Base-by-base conservation (phyloP, 2,888 invertebrate genomes). In the Timema podura region DNA sequence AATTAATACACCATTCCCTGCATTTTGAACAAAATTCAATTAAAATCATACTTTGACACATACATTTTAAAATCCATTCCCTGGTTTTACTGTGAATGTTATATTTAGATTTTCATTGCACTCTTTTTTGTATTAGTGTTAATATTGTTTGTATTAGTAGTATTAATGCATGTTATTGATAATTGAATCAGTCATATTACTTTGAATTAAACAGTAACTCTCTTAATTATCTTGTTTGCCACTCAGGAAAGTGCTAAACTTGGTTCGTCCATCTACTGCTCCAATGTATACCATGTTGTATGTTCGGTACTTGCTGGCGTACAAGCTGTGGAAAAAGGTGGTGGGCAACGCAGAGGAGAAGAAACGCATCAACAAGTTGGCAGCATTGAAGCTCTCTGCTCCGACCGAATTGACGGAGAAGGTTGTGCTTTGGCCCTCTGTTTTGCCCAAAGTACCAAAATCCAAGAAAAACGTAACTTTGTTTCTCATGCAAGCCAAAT, bases 181-280 rank as follows among this genome's bases (percentile, higher is more conserved):
- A n/a, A n/a, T n/a, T n/a, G n/a, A n/a, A n/a, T n/a, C n/a, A n/a
- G n/a, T n/a, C n/a, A n/a, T n/a, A n/a, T n/a, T n/a, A n/a, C n/a
- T n/a, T n/a, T n/a, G n/a, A n/a, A n/a, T n/a, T n/a, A n/a, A n/a
- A n/a, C n/a, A n/a, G n/a, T n/a, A n/a, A n/a, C n/a, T 67, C 13
- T 10, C 7, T 51, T 45, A 11, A n/a, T 30, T 61, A 8, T 61
- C 30, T 61, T 7, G 57, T 57, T 7, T 11, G 76, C 77, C 76
- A 72, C 77, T 15, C 75, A 81, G 82, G 72, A 81, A 79, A 76
- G 74, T 81, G 73, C 76, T 80, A 67, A 77, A 76, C 71, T 76
- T 71, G 69, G 74, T 79, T 73, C 77, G 77, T 9, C 59, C 72
- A 7, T 76, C 65, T 65, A n/a, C n/a, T n/a, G 2, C 51, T n/a